Evolutionary conservation across 2,888 invertebrate genomes (phyloP).

Genomic region (Branchipolynoe longqiensis): DNA sequence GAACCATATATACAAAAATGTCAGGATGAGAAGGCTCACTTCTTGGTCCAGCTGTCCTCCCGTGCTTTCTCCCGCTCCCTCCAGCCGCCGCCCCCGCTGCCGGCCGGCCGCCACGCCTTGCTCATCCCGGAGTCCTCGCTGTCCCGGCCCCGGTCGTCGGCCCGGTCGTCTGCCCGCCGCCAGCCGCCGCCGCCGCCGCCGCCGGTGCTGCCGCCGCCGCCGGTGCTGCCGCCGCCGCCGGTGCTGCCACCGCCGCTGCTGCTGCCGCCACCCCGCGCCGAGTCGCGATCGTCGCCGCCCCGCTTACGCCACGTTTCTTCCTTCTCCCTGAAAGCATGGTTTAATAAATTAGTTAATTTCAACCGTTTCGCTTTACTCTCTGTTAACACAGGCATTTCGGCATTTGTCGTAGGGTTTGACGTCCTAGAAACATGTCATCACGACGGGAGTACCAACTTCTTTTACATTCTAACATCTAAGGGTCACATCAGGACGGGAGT

Average conservation of each 20-base stretch:
- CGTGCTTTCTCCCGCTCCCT: conserved; percentile 76
- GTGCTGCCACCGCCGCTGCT: neutral
- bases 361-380: too few species aligned
- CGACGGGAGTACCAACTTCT: too few species aligned
- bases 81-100: conserved; percentile 74
- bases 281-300: conserved; percentile 55
- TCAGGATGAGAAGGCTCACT: conserved; percentile 10
- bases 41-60: conserved; percentile 74
- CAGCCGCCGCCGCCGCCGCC: conserved; percentile 31
- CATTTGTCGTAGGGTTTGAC: too few species aligned
- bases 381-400: too few species aligned
- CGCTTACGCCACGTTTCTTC: neutral
- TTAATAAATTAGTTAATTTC: too few species aligned
- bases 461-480: too few species aligned
- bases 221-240: neutral
- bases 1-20: neutral
- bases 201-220: neutral
- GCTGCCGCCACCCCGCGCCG: neutral
- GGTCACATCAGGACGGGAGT: too few species aligned
- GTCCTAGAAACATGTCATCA: too few species aligned
- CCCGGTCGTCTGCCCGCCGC: conserved; percentile 7
- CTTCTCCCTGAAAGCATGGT: neutral
- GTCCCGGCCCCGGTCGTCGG: conserved; percentile 32
- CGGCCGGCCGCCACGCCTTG: conserved; percentile 67
- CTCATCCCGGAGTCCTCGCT: neutral